These are phyloP conservation scores for Thunnus thynnus DNA, from an alignment of 2,113 vertebrate species.

Conservation along the genomic window DNA sequence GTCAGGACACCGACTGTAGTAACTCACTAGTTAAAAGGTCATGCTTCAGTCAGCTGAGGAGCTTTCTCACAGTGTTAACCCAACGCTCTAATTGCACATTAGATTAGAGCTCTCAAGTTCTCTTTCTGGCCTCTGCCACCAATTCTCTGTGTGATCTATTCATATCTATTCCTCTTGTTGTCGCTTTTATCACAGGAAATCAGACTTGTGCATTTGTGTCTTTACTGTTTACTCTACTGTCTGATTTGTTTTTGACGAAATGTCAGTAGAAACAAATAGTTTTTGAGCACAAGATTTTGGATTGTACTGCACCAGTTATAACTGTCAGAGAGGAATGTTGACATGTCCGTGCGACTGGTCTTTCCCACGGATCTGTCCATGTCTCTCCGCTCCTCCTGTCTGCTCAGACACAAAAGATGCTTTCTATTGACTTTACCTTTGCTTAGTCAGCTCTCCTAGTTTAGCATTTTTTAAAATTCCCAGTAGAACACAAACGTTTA, in stretches of 20 bases:
- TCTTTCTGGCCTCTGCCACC: not conserved
- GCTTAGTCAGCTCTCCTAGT: not conserved
- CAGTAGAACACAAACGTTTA: not conserved
- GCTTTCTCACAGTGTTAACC: slow-evolving; percentile 11
- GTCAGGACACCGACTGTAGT: slow-evolving; percentile 48
- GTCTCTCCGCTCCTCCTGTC: slow-evolving; percentile 27
- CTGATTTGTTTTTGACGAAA: slow-evolving; percentile 29
- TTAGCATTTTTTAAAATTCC: not conserved
- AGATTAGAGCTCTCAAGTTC: not conserved
- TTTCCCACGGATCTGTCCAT: slow-evolving; percentile 65
- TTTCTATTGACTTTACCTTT: not conserved
- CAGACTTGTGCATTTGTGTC: not conserved
- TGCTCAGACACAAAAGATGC: slow-evolving; percentile 29
- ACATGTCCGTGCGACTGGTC: slow-evolving; percentile 53
- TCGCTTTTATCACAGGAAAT: not conserved
- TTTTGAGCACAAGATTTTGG: slow-evolving; percentile 26
- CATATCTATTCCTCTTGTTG: not conserved
- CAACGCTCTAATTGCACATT: not conserved
- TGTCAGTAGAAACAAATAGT: slow-evolving; percentile 22
- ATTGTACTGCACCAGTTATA: slow-evolving; percentile 32
- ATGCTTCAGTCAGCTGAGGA: slow-evolving; percentile 57
- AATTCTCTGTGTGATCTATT: not conserved
- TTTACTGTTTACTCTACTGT: not conserved
- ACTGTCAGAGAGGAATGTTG: slow-evolving; percentile 66
- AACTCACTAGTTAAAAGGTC: slow-evolving; percentile 58